phyloP scores from a whole-genome alignment of 2,888 invertebrate species.

The Aricia artaxerxes region DNA sequence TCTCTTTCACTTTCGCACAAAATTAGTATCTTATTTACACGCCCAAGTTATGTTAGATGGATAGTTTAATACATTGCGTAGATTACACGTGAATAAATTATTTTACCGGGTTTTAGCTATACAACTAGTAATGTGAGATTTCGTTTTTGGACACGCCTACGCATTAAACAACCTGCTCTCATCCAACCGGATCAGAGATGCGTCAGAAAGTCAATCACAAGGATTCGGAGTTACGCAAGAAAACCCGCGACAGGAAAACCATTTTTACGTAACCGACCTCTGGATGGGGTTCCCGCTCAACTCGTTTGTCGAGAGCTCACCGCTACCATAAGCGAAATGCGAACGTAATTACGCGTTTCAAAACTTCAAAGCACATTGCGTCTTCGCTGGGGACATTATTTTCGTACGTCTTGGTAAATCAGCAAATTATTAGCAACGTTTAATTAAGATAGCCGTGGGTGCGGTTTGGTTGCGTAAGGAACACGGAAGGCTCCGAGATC shows the following conservation, averaged over 20 bases:
- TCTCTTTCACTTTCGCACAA: no score
- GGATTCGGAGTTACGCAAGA: constrained; percentile 36
- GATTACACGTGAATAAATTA: no score
- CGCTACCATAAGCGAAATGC: constrained; percentile 34
- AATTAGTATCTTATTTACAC: no score
- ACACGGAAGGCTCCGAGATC: constrained; percentile 70
- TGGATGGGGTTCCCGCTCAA: constrained; percentile 66
- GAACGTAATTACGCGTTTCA: background rate
- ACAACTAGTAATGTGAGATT: no score
- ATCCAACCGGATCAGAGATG: background rate
- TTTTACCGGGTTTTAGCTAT: no score
- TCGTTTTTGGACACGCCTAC: background rate
- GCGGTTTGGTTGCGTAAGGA: constrained; percentile 43
- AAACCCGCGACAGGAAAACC: constrained; percentile 58
- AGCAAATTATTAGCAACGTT: constrained; percentile 47
- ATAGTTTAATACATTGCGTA: no score
- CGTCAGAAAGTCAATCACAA: constrained; percentile 18
- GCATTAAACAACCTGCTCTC: background rate
- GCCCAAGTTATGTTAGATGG: no score
- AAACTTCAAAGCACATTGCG: constrained; percentile 31
- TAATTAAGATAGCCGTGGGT: constrained; percentile 42
- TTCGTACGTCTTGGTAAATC: constrained; percentile 32
- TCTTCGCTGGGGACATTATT: background rate
- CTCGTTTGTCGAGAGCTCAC: constrained; percentile 59
- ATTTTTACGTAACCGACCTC: constrained; percentile 72